phyloP scores from a whole-genome alignment of 92 coral and sea anemone species.

The Plumapathes pennacea region DNA sequence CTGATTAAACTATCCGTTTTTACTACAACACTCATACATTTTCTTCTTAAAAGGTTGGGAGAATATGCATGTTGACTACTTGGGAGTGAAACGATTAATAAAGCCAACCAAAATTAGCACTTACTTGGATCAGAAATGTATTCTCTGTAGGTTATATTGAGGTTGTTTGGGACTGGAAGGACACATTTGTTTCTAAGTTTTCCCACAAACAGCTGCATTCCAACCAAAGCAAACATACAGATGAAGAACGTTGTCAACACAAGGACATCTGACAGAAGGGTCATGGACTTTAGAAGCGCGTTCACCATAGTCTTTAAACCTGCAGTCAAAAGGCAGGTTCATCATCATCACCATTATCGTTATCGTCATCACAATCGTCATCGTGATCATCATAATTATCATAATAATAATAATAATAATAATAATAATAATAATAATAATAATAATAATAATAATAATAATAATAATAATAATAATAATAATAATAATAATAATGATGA shows the following conservation, averaged over 20 bases:
- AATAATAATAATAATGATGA: no score
- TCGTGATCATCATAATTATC: not conserved
- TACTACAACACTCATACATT: no score
- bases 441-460: not conserved
- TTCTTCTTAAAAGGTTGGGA: no score
- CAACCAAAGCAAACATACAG: slow-evolving; percentile 89
- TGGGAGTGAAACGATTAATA: not conserved
- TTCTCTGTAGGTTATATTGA: slow-evolving; percentile 32
- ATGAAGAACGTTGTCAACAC: slow-evolving; percentile 84
- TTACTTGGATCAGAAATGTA: slow-evolving; percentile 71
- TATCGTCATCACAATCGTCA: not conserved
- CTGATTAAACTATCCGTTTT: no score
- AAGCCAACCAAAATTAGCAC: no score
- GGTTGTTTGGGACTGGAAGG: slow-evolving; percentile 16
- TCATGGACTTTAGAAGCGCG: slow-evolving; percentile 90
- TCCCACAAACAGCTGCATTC: slow-evolving; percentile 96
- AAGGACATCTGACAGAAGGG: slow-evolving; percentile 89
- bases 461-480: no score
- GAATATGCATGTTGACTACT: no score
- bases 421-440: not conserved
- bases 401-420: no score
- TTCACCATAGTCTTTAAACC: slow-evolving; percentile 97
- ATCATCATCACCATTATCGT: not conserved
- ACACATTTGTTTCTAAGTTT: slow-evolving; percentile 86
- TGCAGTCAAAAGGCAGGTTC: slow-evolving; percentile 1